Base-by-base conservation (phyloP, 2,888 invertebrate genomes). In the Globia sparganii region DNA sequence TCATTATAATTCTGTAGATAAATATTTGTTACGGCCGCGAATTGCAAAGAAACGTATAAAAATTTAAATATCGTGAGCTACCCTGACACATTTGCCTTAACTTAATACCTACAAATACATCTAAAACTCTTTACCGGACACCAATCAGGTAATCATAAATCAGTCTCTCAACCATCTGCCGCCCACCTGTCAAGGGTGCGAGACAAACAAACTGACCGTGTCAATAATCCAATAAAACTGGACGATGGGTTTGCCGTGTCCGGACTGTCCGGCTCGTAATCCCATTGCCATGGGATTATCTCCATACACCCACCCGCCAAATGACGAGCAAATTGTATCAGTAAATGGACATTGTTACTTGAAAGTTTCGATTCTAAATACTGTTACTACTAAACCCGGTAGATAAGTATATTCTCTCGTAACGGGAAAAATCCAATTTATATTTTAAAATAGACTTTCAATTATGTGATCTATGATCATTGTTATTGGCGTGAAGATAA, bases 161-260 rank as follows among this genome's bases (percentile, higher is more conserved):
- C 66, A 73, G 46, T 72, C 46, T 69, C 84, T 4, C 11, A 28
- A 62, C 66, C 92, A 93, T 91, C 91, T 91, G 92, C 85, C 81
- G 75, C 71, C 80, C 84, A 85, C 85, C 89, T 79, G 78, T 75
- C 82, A 85, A 80, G 58, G 87, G 83, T 90, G 83, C 90, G 88
- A 88, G 89, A 80, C 90, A 72, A 86, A 88, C 87, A 91, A 91
- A 89, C 92, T 91, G 88, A 86, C 88, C 88, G 83, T 66, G 46
- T 73, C 70, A 64, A 56, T 94, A 95, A 96, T 95, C 95, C 95
- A 91, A 94, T 94, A 92, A 83, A 75, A 68, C 80, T 71, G 71
- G 75, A 75, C 85, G 93, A 96, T 95, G 95, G 92, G 90, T 93
- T 93, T 94, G 89, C 90, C 94, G 83, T 95, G 96, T 96, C 92